Percentiles rank a stretch among this genome's conserved stretches.
phyloP scores from a whole-genome alignment of 2,888 invertebrate species.

The Leptopilina syphax region DNA sequence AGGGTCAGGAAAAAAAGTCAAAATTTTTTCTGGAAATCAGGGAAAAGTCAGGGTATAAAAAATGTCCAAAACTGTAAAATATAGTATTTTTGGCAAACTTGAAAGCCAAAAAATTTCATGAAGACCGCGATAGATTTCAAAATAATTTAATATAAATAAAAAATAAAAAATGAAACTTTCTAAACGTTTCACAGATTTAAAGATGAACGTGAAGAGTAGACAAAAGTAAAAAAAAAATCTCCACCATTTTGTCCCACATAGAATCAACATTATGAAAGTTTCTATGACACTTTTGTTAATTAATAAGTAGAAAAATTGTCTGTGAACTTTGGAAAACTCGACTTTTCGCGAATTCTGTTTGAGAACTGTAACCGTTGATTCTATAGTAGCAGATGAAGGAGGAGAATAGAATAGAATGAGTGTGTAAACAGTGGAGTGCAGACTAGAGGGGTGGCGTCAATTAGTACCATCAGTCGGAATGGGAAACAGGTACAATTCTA shows the following conservation, averaged over 20 bases:
- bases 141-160: no score
- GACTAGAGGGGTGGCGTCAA: conserved; percentile 21
- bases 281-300: not conserved
- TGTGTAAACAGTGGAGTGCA: conserved; percentile 24
- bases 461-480: conserved; percentile 23
- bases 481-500: conserved; percentile 35
- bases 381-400: conserved; percentile 28
- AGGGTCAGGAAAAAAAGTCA: no score
- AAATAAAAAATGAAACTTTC: no score
- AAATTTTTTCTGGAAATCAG: no score
- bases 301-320: not conserved
- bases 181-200: no score
- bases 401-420: conserved; percentile 21
- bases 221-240: not conserved
- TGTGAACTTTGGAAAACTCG: not conserved
- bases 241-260: not conserved
- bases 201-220: not conserved
- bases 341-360: conserved; percentile 22
- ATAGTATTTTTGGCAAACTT: no score
- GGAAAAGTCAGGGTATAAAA: no score
- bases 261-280: not conserved
- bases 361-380: conserved; percentile 10
- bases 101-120: no score
- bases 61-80: no score
- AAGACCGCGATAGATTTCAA: no score